These are phyloP conservation scores for Gambusia yucatana DNA, from an alignment of 2,797 vertebrate genomes.

Conservation along the genomic window DNA sequence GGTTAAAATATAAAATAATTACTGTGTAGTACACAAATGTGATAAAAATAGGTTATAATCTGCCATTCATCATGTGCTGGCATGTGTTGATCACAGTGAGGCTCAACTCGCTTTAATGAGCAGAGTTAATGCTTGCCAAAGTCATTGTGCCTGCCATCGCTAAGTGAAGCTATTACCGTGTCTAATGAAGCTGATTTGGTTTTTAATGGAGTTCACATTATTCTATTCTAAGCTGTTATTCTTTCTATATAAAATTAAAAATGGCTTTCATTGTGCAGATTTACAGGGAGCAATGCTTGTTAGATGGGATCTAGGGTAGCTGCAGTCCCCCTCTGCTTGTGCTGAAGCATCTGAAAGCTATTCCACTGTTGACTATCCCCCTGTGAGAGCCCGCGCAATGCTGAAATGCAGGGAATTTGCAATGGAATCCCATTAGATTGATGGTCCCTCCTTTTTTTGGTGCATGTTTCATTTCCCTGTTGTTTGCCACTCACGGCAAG, in stretches of 20 bases:
- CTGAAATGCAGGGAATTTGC: slow-evolving; percentile 62
- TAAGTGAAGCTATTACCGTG: slow-evolving; percentile 56
- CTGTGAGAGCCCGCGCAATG: slow-evolving; percentile 53
- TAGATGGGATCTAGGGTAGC: slow-evolving; percentile 46
- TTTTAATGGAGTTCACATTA: slow-evolving; percentile 48
- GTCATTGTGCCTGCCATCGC: slow-evolving; percentile 47
- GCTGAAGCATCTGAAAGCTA: slow-evolving; percentile 63
- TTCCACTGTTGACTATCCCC: slow-evolving; percentile 67
- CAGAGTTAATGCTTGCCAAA: slow-evolving; percentile 53
- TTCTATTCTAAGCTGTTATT: slow-evolving; percentile 51
- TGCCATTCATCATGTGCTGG: slow-evolving; percentile 46
- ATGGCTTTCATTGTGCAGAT: slow-evolving; percentile 36
- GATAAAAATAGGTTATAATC: slow-evolving; percentile 38
- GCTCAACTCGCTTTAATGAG: slow-evolving; percentile 59
- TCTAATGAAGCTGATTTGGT: slow-evolving; percentile 56
- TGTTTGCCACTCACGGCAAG: slow-evolving; percentile 71
- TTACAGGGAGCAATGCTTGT: slow-evolving; percentile 36
- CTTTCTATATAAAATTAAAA: slow-evolving; percentile 47
- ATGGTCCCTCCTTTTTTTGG: slow-evolving; percentile 68
- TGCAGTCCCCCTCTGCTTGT: slow-evolving; percentile 21
- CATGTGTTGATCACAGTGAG: slow-evolving; percentile 48
- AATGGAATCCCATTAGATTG: slow-evolving; percentile 71
- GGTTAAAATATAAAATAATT: slow-evolving; percentile 34
- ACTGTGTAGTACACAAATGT: slow-evolving; percentile 17
- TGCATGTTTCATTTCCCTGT: slow-evolving; percentile 79